Evolutionary conservation across 2,888 invertebrate species (phyloP), one percentile per base, ranked within the genome.

Genomic region (Mimumesa dahlbomi): DNA sequence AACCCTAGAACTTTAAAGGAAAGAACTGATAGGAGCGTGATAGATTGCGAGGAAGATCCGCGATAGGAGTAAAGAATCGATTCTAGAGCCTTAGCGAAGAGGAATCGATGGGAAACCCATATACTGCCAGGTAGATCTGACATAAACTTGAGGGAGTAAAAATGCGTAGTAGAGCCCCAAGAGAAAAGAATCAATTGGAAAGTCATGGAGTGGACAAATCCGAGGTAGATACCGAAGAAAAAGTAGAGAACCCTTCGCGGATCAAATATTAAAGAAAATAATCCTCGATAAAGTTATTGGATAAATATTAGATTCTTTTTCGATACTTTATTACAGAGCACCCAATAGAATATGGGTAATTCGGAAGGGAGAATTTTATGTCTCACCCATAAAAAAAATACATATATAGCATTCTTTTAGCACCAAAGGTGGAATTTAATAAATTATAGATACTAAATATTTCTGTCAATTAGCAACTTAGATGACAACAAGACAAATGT

Each of bases 401-500:
- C n/a, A n/a, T n/a, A n/a, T n/a, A n/a, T n/a, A n/a, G n/a, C n/a
- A n/a, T n/a, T n/a, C n/a, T n/a, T n/a, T n/a, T n/a, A n/a, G n/a
- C n/a, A n/a, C n/a, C n/a, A n/a, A n/a, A n/a, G n/a, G n/a, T n/a
- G n/a, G n/a, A n/a, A n/a, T n/a, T n/a, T n/a, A n/a, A n/a, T n/a
- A n/a, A n/a, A n/a, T n/a, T n/a, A n/a, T n/a, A n/a, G n/a, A n/a
- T n/a, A n/a, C n/a, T n/a, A n/a, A n/a, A n/a, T n/a, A n/a, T n/a
- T n/a, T n/a, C n/a, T n/a, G n/a, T n/a, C n/a, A n/a, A n/a, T n/a
- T n/a, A n/a, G n/a, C n/a, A 64, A 64, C 69, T 59, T 53, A 67
- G 65, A 72, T 61, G 72, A 65, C 56, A 25, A 36, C 38, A 56
- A 58, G 68, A 59, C 48, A 62, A 56, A 61, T 49, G 63, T 59